Conservation (phyloP, 2,888 invertebrate genomes). For the Ariolimax columbianus region DNA sequence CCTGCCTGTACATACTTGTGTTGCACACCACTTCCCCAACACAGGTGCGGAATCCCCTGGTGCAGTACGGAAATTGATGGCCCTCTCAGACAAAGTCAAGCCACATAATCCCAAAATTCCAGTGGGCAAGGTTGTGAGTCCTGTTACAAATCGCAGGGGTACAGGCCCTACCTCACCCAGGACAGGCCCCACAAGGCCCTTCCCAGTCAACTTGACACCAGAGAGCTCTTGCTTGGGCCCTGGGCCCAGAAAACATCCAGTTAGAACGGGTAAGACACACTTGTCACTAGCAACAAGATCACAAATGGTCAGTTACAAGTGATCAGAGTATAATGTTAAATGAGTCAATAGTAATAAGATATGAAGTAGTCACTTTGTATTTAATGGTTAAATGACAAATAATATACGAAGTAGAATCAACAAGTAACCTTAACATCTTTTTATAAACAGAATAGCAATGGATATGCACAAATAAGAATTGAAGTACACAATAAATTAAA, state of each 20-base stretch:
- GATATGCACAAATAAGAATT: no score
- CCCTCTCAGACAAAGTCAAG: constrained; percentile 83
- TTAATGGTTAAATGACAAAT: no score
- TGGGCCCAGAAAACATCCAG: constrained; percentile 90
- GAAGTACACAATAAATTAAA: no score
- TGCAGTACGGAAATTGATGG: constrained; percentile 95
- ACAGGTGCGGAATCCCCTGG: constrained; percentile 95
- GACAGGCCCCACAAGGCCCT: constrained; percentile 64
- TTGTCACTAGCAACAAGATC: not conserved
- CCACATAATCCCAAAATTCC: constrained; percentile 76
- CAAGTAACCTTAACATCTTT: no score
- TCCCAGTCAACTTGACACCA: constrained; percentile 90
- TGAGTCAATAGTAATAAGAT: no score
- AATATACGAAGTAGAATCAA: no score
- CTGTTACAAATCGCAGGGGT: constrained; percentile 86
- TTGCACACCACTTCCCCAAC: constrained; percentile 38
- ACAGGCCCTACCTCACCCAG: constrained; percentile 87
- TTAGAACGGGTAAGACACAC: constrained; percentile 73
- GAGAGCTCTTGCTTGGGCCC: constrained; percentile 88
- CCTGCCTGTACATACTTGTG: constrained; percentile 47
- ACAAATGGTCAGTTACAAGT: not conserved
- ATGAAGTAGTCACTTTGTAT: no score
- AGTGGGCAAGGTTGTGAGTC: constrained; percentile 65
- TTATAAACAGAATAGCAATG: no score
- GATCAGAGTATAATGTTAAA: not conserved